Conservation (phyloP, 2,888 invertebrate genomes). For the Ornithoptera alexandrae region DNA sequence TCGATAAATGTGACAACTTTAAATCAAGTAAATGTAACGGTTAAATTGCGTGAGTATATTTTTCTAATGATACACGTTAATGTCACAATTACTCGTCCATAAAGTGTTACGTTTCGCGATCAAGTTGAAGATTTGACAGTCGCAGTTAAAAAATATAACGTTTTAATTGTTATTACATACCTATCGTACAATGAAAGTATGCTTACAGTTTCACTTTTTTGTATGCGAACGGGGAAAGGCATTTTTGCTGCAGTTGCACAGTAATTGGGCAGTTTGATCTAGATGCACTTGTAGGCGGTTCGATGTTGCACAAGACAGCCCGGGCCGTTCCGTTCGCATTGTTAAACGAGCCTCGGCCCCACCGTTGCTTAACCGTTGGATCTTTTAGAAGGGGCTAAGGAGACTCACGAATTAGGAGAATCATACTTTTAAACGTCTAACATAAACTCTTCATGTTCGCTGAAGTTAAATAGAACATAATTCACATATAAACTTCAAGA, state of each 20-base stretch:
- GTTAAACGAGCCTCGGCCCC: constrained; percentile 12
- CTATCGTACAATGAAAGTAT: not conserved
- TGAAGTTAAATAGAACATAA: no score
- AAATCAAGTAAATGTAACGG: not conserved
- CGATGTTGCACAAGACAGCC: constrained; percentile 10
- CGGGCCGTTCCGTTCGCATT: constrained; percentile 24
- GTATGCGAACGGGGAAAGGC: not conserved
- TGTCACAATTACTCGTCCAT: not conserved
- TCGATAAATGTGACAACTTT: not conserved
- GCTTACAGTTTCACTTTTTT: not conserved
- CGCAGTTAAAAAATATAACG: not conserved
- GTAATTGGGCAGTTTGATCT: constrained; percentile 15
- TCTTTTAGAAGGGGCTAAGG: constrained; percentile 11
- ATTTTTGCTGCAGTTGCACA: constrained; percentile 4
- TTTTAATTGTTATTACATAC: not conserved
- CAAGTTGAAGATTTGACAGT: not conserved
- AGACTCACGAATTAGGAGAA: not conserved
- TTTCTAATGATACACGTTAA: not conserved
- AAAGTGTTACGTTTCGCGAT: not conserved
- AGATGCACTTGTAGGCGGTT: constrained; percentile 18
- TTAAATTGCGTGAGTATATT: not conserved
- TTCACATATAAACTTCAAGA: no score
- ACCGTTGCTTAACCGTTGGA: constrained; percentile 4
- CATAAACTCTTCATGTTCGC: no score
- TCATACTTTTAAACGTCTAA: no score